Base-by-base conservation (phyloP, 2,113 vertebrate species). In the Ascaphus truei region DNA sequence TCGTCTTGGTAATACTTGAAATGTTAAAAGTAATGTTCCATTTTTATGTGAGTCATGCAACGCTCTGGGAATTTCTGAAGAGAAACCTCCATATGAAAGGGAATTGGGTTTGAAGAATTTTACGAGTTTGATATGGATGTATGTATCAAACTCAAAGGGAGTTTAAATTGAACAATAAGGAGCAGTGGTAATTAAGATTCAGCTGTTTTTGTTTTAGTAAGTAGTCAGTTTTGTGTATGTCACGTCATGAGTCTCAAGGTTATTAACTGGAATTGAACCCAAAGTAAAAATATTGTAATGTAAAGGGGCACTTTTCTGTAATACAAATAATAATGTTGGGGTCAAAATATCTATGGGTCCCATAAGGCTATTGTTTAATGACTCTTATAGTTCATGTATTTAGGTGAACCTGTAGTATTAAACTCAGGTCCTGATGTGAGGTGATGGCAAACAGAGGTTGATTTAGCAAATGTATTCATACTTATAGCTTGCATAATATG, bases 21-120 rank as follows among this genome's bases (percentile, higher is more conserved):
- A 68, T 68, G 66, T 60, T 68, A 68, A 68, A 60, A 51, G 37
- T 68, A 59, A 68, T 60, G 66, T 68, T 68, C 30, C 31, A 18
- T 68, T 59, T 68, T 68, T 68, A 60, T 68, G 66, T 18, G 55
- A 68, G 55, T 23, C 55, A 18, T 50, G 20, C 55, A 68, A 60
- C 33, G 30, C 66, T 59, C 66, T n/a, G 66, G 55, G 66, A 68
- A 60, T 60, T 50, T 68, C 55, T 51, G 66, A 68, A 68, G 43
- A 68, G 50, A 68, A 68, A 60, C 15, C 30, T 26, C 18, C 18
- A 4, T 50, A 36, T 29, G 30, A 36, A 59, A 50, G 30, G 22
- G 41, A 60, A 59, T 48, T 50, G 41, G 66, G 60, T 60, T 59
- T 45, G 30, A 60, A 59, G 27, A 51, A n/a, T 22, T 27, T 68